phyloP scores from a whole-genome alignment of 2,888 invertebrate genomes.

The Hypercompe scribonia region DNA sequence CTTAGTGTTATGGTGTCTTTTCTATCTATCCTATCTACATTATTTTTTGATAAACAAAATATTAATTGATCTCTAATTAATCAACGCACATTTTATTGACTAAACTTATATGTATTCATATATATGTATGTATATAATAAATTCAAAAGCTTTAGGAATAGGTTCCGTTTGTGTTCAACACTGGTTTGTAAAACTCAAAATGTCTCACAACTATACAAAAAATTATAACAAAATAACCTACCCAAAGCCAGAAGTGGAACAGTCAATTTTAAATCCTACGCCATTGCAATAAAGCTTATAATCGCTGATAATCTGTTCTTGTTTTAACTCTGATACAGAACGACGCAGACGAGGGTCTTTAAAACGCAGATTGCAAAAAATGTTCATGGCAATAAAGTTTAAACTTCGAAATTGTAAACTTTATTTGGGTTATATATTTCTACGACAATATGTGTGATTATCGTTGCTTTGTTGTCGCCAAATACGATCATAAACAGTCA shows the following conservation, averaged over 20 bases:
- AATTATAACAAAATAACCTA: background rate
- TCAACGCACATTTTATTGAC: too few species aligned
- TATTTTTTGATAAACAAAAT: too few species aligned
- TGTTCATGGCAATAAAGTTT: slow-evolving; percentile 22
- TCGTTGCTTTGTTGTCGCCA: slow-evolving; percentile 68
- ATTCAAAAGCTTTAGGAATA: background rate
- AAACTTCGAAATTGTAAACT: slow-evolving; percentile 43
- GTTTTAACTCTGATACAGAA: background rate
- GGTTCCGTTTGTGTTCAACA: too few species aligned
- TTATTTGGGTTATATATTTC: slow-evolving; percentile 68
- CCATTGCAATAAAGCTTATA: background rate
- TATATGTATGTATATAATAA: too few species aligned
- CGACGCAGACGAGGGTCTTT: background rate
- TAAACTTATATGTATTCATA: too few species aligned
- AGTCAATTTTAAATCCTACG: background rate
- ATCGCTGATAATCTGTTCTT: background rate
- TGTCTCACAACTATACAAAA: background rate
- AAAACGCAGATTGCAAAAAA: slow-evolving; percentile 6
- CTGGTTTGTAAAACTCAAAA: background rate
- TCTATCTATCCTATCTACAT: too few species aligned
- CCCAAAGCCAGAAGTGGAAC: background rate
- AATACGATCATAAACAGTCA: slow-evolving; percentile 51
- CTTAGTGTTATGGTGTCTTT: too few species aligned
- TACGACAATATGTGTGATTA: slow-evolving; percentile 68
- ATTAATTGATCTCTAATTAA: too few species aligned